phyloP scores from a whole-genome alignment of 2,113 vertebrate genomes.

The Felis chaus region DNA sequence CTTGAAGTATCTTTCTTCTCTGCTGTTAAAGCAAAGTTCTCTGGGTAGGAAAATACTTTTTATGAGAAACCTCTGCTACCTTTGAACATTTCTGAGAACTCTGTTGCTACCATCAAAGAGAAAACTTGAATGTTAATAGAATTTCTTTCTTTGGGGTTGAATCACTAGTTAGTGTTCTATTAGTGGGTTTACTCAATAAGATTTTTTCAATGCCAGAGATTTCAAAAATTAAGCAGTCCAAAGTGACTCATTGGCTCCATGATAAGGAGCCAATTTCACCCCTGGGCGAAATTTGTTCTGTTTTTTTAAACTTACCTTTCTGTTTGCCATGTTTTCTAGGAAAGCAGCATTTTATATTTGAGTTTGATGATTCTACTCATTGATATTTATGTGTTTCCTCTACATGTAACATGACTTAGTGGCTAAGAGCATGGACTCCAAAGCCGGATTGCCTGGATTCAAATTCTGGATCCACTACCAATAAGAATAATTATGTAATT shows the following conservation, averaged over 20 bases:
- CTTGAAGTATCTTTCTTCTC: neutral
- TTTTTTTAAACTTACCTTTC: neutral
- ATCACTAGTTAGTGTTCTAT: neutral
- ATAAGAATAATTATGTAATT: neutral
- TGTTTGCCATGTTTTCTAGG: slow-evolving; percentile 6
- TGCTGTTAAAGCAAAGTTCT: neutral
- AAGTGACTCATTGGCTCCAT: neutral
- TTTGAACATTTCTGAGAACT: neutral
- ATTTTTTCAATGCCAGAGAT: neutral
- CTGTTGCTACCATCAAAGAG: neutral
- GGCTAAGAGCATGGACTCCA: neutral
- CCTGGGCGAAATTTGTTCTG: neutral
- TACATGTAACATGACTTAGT: neutral
- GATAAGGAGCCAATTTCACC: neutral
- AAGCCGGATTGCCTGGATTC: neutral
- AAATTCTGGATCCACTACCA: neutral
- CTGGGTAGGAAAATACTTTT: neutral
- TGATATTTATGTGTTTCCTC: neutral
- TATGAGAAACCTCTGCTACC: neutral
- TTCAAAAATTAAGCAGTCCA: neutral
- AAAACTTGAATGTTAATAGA: neutral
- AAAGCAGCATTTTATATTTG: neutral
- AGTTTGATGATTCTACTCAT: neutral
- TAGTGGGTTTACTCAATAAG: neutral
- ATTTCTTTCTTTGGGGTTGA: neutral